phyloP scores from a whole-genome alignment of 2,888 invertebrate species.

The Trissoscelio sp. region DNA sequence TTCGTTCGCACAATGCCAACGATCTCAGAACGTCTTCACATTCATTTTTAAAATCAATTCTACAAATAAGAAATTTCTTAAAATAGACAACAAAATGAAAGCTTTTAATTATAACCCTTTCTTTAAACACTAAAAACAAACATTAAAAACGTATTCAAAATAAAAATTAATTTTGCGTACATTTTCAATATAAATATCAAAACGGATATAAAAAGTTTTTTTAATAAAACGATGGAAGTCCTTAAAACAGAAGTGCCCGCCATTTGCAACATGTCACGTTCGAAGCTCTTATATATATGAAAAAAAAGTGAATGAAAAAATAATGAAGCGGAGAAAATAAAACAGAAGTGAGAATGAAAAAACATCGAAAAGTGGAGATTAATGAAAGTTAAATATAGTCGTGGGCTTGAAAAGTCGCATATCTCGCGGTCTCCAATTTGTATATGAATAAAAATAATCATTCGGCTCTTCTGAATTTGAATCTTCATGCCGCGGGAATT shows the following conservation, averaged over 20 bases:
- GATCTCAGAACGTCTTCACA: not conserved
- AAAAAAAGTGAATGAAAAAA: constrained; percentile 18
- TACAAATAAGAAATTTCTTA: too few species aligned
- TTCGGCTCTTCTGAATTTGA: not conserved
- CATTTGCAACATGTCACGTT: constrained; percentile 4
- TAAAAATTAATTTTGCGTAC: too few species aligned
- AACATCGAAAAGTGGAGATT: constrained; percentile 5
- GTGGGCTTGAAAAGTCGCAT: constrained; percentile 1
- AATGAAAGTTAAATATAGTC: constrained; percentile 15
- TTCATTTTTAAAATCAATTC: not conserved
- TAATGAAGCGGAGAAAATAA: constrained; percentile 8
- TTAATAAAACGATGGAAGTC: too few species aligned
- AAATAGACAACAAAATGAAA: too few species aligned
- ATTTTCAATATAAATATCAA: too few species aligned
- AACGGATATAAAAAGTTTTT: too few species aligned
- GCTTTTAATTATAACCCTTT: too few species aligned
- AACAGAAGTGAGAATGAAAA: constrained; percentile 1
- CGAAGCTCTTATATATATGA: not conserved
- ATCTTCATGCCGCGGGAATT: not conserved
- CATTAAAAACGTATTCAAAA: too few species aligned
- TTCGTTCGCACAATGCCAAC: not conserved
- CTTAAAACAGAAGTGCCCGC: too few species aligned
- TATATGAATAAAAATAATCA: not conserved
- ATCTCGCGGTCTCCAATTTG: not conserved
- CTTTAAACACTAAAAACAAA: too few species aligned